A percentile compares a stretch with the other conserved stretches of the same genome.
Evolutionary conservation across 2,888 invertebrate genomes (phyloP).

Genomic region (Drosophila rubida): DNA sequence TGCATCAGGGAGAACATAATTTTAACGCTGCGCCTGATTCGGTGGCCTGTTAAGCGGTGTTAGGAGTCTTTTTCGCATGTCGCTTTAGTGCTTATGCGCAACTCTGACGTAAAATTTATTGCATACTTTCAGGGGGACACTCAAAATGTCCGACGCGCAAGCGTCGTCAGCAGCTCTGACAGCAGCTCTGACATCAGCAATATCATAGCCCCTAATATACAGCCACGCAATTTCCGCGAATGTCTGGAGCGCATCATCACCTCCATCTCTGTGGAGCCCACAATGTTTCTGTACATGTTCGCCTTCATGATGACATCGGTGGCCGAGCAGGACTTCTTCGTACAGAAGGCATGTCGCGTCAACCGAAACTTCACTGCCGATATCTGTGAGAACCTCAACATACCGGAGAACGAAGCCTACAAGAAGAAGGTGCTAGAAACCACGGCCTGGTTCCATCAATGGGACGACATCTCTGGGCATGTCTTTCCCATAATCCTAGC

Average conservation of each 20-base stretch:
- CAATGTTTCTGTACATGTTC: slow-evolving; percentile 95
- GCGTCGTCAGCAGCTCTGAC: slow-evolving; percentile 51
- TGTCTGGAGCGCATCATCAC: slow-evolving; percentile 33
- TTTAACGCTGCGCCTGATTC: neutral
- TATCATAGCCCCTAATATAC: slow-evolving; percentile 8
- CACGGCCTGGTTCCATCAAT: slow-evolving; percentile 91
- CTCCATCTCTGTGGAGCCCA: slow-evolving; percentile 91
- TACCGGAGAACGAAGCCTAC: slow-evolving; percentile 86
- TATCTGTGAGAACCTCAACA: slow-evolving; percentile 88
- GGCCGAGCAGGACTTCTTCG: slow-evolving; percentile 91
- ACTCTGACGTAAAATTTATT: slow-evolving; percentile 13
- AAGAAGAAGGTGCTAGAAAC: slow-evolving; percentile 91
- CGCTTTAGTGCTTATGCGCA: neutral
- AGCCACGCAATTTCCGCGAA: slow-evolving; percentile 19
- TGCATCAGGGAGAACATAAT: slow-evolving; percentile 10
- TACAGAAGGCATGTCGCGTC: slow-evolving; percentile 91
- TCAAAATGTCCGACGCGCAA: slow-evolving; percentile 44
- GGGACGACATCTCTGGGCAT: slow-evolving; percentile 91
- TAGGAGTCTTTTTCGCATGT: neutral
- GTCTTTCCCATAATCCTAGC: slow-evolving; percentile 91
- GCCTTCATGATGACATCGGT: slow-evolving; percentile 93
- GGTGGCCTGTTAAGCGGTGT: neutral
- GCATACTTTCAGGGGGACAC: slow-evolving; percentile 68
- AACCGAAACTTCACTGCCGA: slow-evolving; percentile 89
- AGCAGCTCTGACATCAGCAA: slow-evolving; percentile 34